phyloP scores from a whole-genome alignment of 2,888 invertebrate species.

The Apodemia mormo region DNA sequence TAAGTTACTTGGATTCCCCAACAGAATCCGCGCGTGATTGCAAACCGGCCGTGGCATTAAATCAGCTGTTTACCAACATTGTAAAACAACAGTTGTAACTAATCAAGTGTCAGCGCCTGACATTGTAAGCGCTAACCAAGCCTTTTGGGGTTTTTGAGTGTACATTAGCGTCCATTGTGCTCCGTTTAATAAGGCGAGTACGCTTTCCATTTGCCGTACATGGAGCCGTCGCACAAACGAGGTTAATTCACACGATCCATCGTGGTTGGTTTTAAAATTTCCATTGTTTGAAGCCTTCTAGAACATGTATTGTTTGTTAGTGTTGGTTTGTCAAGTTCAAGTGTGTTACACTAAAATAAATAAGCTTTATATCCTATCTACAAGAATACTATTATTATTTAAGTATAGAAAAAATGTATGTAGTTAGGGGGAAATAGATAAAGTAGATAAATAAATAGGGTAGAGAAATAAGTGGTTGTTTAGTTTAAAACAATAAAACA shows the following conservation, averaged over 20 bases:
- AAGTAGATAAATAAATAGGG: too few species aligned
- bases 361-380: too few species aligned
- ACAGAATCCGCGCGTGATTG: neutral
- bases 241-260: constrained; percentile 17
- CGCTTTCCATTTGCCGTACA: constrained; percentile 55
- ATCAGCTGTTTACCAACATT: constrained; percentile 2
- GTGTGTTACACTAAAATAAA: neutral
- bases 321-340: constrained; percentile 12
- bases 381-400: too few species aligned
- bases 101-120: constrained; percentile 14
- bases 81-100: constrained; percentile 16
- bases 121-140: constrained; percentile 17
- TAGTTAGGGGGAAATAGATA: too few species aligned
- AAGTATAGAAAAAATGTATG: too few species aligned
- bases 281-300: constrained; percentile 12
- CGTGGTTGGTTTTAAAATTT: constrained; percentile 14
- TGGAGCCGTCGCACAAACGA: constrained; percentile 42
- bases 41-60: neutral
- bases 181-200: constrained; percentile 55
- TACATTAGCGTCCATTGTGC: constrained; percentile 53
- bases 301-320: neutral
- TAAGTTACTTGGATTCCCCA: neutral
- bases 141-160: constrained; percentile 31
- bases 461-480: too few species aligned
- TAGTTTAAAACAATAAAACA: too few species aligned